Percentiles rank a stretch among this genome's conserved stretches.
phyloP scores from a whole-genome alignment of 2,797 vertebrate species.

The Luscinia megarhynchos region DNA sequence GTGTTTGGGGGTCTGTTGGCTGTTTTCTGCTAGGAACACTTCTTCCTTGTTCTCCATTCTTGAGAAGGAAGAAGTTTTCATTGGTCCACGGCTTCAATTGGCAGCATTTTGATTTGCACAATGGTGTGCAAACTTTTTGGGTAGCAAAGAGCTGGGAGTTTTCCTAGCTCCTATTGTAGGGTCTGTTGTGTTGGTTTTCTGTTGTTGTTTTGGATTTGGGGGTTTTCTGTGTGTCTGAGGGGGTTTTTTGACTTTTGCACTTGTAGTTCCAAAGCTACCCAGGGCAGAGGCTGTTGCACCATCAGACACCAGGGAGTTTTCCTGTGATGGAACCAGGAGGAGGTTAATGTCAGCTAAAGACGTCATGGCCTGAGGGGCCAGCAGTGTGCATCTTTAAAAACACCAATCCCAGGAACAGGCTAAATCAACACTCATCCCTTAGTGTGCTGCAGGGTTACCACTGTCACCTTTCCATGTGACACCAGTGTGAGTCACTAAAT shows the following conservation, averaged over 20 bases:
- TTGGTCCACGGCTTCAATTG: too few species aligned
- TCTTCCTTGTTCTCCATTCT: background rate
- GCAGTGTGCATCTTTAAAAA: conserved; percentile 45
- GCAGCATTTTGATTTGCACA: fast-evolving
- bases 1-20: background rate
- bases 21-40: fast-evolving
- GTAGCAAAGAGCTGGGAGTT: background rate
- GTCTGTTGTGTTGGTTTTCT: background rate
- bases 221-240: background rate
- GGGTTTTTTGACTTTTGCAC: background rate
- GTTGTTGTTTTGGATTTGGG: background rate
- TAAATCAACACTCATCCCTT: conserved; percentile 46
- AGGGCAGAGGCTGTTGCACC: background rate
- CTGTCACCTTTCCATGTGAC: background rate
- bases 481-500: background rate
- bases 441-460: background rate
- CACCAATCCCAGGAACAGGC: conserved; percentile 31
- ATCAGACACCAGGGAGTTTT: background rate
- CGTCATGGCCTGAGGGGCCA: conserved; percentile 17
- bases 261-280: background rate
- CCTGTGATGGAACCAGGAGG: conserved; percentile 33
- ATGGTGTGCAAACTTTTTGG: background rate
- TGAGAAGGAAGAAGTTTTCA: background rate
- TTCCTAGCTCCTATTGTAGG: background rate
- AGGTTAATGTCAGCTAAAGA: conserved; percentile 52